phyloP scores from a whole-genome alignment of 2,113 vertebrate genomes.

The Irena cyanogastra region DNA sequence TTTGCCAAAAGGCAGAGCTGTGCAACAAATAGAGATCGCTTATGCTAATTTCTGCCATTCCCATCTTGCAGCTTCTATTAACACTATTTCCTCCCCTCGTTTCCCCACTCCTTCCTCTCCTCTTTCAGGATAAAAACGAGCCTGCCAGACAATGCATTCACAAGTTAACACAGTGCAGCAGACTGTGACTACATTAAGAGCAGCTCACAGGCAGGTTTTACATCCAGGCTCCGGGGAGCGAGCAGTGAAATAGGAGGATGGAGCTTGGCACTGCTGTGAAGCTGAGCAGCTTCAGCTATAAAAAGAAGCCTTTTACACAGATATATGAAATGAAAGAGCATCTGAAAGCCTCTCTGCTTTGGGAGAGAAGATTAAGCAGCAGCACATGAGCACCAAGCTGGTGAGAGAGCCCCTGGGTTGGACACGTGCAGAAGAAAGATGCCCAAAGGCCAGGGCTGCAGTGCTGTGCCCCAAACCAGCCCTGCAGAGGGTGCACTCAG shows the following conservation, averaged over 20 bases:
- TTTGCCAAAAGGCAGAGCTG: neutral
- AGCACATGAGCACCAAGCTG: neutral
- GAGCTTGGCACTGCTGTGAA: slow-evolving; percentile 3
- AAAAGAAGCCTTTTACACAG: slow-evolving; percentile 40
- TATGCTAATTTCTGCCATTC: neutral
- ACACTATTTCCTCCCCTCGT: neutral
- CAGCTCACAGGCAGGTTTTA: slow-evolving; percentile 25
- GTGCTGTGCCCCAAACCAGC: neutral
- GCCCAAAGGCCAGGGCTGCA: neutral
- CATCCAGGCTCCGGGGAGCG: neutral
- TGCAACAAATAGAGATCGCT: neutral
- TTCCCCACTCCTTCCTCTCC: neutral
- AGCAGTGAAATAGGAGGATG: neutral
- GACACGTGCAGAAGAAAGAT: neutral
- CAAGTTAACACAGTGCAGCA: slow-evolving; percentile 9
- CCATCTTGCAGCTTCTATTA: neutral
- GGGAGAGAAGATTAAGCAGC: neutral
- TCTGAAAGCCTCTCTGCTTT: slow-evolving; percentile 25
- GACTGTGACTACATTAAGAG: neutral
- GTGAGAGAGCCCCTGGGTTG: neutral
- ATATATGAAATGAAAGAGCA: neutral
- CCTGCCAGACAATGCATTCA: slow-evolving; percentile 44
- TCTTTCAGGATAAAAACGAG: neutral
- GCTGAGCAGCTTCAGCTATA: slow-evolving; percentile 27
- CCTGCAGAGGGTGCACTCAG: neutral